Conservation (phyloP, 2,113 vertebrate species). For the Sceloporus tristichus region DNA sequence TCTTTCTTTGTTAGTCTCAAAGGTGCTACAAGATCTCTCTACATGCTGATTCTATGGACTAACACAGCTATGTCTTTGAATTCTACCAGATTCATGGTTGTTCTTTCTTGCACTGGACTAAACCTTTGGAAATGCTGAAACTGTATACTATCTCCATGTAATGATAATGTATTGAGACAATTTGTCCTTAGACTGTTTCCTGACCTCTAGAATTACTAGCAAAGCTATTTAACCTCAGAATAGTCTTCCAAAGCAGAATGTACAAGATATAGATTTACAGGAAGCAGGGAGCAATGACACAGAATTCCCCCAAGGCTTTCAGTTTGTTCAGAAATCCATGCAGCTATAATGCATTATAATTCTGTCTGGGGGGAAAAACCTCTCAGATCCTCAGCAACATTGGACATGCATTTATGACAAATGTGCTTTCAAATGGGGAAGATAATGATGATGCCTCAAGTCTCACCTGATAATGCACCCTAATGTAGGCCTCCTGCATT, state of each 20-base stretch:
- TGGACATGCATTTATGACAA: background rate
- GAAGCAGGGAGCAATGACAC: constrained; percentile 6
- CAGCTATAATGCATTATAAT: constrained; percentile 19
- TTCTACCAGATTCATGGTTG: background rate
- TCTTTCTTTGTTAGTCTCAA: too few species aligned
- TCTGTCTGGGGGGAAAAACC: background rate
- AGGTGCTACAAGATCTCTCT: too few species aligned
- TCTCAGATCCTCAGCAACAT: background rate
- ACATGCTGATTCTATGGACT: too few species aligned
- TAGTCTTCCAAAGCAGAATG: constrained; percentile 3
- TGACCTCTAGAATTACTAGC: constrained; percentile 16
- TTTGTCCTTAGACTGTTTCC: constrained; percentile 2
- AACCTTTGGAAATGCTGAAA: constrained; percentile 2
- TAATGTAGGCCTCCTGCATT: background rate
- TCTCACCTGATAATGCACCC: background rate
- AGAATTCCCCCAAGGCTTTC: background rate
- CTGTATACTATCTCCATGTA: background rate
- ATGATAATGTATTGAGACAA: background rate
- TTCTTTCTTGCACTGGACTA: background rate
- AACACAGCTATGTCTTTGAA: too few species aligned
- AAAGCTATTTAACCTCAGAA: background rate
- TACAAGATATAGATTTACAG: constrained; percentile 27
- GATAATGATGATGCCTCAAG: background rate
- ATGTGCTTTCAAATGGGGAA: background rate
- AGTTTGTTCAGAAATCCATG: constrained; percentile 2